Conservation (phyloP, 2,888 invertebrate genomes). For the Agrotis exclamationis region DNA sequence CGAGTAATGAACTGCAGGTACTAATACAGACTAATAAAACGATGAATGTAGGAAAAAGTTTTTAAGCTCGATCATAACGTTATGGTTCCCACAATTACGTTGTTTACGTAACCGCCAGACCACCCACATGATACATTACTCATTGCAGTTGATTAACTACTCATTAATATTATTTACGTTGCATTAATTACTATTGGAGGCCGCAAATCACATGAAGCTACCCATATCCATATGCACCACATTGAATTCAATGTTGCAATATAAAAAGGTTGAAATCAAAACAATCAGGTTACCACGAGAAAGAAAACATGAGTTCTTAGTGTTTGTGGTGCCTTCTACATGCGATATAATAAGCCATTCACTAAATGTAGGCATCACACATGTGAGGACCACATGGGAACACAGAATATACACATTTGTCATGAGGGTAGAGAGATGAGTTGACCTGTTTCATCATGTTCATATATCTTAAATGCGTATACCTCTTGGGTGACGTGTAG, state of each 20-base stretch:
- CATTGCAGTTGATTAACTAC: constrained; percentile 27
- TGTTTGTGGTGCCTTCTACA: no score
- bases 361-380: no score
- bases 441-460: no score
- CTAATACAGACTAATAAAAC: constrained; percentile 42
- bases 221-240: neutral
- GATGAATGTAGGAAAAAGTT: constrained; percentile 43
- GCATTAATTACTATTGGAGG: constrained; percentile 2
- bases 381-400: no score
- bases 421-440: no score
- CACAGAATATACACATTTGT: no score
- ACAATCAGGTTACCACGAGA: constrained; percentile 66
- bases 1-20: constrained; percentile 57
- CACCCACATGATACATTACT: constrained; percentile 10
- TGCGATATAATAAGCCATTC: no score
- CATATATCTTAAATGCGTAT: no score
- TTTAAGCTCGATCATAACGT: constrained; percentile 16
- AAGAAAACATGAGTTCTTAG: constrained; percentile 62
- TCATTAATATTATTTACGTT: constrained; percentile 25
- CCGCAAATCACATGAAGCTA: neutral
- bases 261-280: constrained; percentile 47
- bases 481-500: no score
- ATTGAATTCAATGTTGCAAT: constrained; percentile 34
- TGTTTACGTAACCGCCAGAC: constrained; percentile 16
- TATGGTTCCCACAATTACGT: constrained; percentile 9